These are phyloP conservation scores for Cetoscarus ocellatus DNA, from an alignment of 2,797 vertebrate genomes.

Conservation along the genomic window DNA sequence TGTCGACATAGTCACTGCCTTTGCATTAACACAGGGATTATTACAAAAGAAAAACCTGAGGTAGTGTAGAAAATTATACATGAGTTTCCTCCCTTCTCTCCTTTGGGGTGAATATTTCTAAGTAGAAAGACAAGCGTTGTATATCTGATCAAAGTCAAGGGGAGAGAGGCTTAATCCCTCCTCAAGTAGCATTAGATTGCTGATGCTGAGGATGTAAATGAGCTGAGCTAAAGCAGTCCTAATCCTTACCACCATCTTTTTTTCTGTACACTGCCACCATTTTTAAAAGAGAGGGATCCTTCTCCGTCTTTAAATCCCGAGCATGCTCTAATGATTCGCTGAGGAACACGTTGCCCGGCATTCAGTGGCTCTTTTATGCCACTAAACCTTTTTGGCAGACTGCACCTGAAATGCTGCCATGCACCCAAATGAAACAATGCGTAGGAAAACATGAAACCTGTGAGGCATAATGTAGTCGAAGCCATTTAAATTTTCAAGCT, in stretches of 20 bases:
- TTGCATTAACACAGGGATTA: conserved; percentile 64
- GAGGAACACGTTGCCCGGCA: conserved; percentile 49
- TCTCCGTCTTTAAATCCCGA: conserved; percentile 58
- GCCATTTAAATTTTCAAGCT: conserved; percentile 40
- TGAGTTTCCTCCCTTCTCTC: conserved; percentile 60
- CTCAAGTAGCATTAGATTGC: conserved; percentile 81
- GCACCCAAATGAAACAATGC: conserved; percentile 31
- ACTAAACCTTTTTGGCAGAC: conserved; percentile 57
- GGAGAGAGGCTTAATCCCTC: conserved; percentile 77
- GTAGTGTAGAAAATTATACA: conserved; percentile 70
- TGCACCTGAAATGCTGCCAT: conserved; percentile 34
- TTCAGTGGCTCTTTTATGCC: conserved; percentile 54
- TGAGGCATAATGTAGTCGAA: conserved; percentile 39
- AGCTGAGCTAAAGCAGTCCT: conserved; percentile 76
- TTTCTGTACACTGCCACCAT: conserved; percentile 47
- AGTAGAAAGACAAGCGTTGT: conserved; percentile 80
- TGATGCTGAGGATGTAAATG: conserved; percentile 82
- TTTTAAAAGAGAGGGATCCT: conserved; percentile 60
- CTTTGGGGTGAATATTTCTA: conserved; percentile 73
- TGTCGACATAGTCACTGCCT: conserved; percentile 51
- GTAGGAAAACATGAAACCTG: conserved; percentile 37
- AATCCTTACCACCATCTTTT: conserved; percentile 76
- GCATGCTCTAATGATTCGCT: conserved; percentile 67
- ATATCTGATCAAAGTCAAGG: conserved; percentile 83
- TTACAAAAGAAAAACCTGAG: conserved; percentile 71